These are phyloP conservation scores for Mylabris phalerata DNA, from an alignment of 1,140 invertebrate genomes.

Conservation along the genomic window DNA sequence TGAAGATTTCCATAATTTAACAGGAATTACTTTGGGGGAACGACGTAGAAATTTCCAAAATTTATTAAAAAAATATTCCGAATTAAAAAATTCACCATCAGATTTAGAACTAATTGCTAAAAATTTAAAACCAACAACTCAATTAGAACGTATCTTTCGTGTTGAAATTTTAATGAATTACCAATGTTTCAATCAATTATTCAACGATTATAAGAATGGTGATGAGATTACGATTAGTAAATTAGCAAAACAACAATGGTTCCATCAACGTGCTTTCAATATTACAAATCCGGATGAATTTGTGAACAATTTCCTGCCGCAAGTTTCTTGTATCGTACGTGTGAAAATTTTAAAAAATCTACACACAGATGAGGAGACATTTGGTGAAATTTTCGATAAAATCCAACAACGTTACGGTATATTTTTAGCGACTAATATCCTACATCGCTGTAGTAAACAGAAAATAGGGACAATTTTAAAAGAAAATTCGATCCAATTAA, in stretches of 20 bases:
- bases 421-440: neutral
- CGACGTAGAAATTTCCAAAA: too few relatives aligned
- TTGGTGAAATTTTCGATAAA: conserved; percentile 5
- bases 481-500: neutral
- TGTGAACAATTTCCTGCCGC: neutral
- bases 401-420: conserved; percentile 1
- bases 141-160: conserved; percentile 7
- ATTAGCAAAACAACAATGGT: conserved; percentile 4
- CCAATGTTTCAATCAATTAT: neutral
- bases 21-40: too few relatives aligned
- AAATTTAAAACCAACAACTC: neutral
- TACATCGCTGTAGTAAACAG: neutral
- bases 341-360: conserved; percentile 1
- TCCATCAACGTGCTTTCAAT: neutral
- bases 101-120: neutral
- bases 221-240: conserved; percentile 4
- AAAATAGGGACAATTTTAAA: neutral
- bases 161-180: conserved; percentile 3
- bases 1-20: too few relatives aligned
- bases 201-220: neutral
- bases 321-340: neutral
- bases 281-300: neutral
- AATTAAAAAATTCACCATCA: too few relatives aligned
- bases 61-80: too few relatives aligned
- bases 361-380: neutral